Evolutionary conservation across 2,888 invertebrate species (phyloP), one percentile per base, ranked within the genome.

Genomic region (Calameuta idolon): DNA sequence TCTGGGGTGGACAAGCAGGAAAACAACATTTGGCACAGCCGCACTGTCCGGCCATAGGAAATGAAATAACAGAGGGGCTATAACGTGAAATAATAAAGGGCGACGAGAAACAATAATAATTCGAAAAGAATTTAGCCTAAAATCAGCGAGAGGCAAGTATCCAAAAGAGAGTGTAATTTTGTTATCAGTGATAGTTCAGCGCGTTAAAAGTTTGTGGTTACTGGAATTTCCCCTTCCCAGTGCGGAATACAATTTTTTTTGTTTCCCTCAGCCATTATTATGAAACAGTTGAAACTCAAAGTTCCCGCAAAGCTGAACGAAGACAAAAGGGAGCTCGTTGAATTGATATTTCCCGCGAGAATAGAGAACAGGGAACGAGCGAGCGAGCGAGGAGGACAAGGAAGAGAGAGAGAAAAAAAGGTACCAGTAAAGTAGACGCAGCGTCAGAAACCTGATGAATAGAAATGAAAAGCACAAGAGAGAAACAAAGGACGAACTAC

Each of bases 1-100:
- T 77, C 77, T 79, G 75, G 71, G 69, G 33, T 40, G 76, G 69
- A 77, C 37, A 69, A 34, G 73, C 23, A n/a, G 73, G 35, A 74
- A 23, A 79, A 75, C 75, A 74, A 71, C 55, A 40, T 37, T 76
- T 40, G 37, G 55, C 73, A 31, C 75, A 75, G 34, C 76, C 69
- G 34, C 34, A 75, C 12, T 69, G 74, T 71, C 34, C 15, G 4
- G 71, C 31, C 34, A 71, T 55, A 23, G 23, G 55, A 55, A 23
- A 55, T 55, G 9, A 55, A 55, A 55, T 55, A 55, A 55, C 23
- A 55, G 55, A 55, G 55, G 23, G 55, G 9, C 55, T 55, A 4
- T 23, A 23, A 55, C 23, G 55, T 55, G 55, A 55, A 23, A 55
- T 55, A 55, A 55, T 55, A 23, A 5, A 23, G 40, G 23, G 23